Evolutionary conservation across 2,888 invertebrate genomes (phyloP).

Genomic region (Amphipyra berbera): DNA sequence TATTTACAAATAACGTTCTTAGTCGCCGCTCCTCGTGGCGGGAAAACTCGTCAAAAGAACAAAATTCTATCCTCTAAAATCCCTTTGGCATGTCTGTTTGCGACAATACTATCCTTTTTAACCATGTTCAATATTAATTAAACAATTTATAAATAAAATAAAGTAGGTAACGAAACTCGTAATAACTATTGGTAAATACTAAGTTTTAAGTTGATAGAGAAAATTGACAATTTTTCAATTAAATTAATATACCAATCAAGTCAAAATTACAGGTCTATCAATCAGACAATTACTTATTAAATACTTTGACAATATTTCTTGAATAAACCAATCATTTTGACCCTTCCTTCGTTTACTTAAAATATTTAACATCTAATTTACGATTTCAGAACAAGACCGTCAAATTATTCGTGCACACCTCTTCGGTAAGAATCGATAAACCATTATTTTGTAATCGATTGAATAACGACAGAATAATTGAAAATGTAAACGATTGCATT

Average conservation of each 20-base stretch:
- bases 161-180: conserved; percentile 16
- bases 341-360: too few relatives aligned
- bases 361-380: background rate
- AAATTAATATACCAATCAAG: conserved; percentile 3
- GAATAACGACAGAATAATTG: conserved; percentile 3
- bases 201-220: background rate
- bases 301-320: too few relatives aligned
- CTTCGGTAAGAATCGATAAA: conserved; percentile 18
- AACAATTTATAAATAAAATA: conserved; percentile 30
- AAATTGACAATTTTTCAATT: background rate
- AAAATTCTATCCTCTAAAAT: conserved; percentile 66
- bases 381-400: background rate
- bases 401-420: too few relatives aligned
- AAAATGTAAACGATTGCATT: conserved; percentile 1
- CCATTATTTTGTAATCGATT: conserved; percentile 25
- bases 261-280: conserved; percentile 1
- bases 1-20: conserved; percentile 71
- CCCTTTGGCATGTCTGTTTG: conserved; percentile 62
- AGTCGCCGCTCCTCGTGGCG: conserved; percentile 44
- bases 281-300: conserved; percentile 3
- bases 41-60: conserved; percentile 71
- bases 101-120: conserved; percentile 37
- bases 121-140: conserved; percentile 15
- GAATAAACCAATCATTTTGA: background rate
- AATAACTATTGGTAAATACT: conserved; percentile 4